Conservation (phyloP, 2,797 vertebrate genomes). For the Anguilla obscura region DNA sequence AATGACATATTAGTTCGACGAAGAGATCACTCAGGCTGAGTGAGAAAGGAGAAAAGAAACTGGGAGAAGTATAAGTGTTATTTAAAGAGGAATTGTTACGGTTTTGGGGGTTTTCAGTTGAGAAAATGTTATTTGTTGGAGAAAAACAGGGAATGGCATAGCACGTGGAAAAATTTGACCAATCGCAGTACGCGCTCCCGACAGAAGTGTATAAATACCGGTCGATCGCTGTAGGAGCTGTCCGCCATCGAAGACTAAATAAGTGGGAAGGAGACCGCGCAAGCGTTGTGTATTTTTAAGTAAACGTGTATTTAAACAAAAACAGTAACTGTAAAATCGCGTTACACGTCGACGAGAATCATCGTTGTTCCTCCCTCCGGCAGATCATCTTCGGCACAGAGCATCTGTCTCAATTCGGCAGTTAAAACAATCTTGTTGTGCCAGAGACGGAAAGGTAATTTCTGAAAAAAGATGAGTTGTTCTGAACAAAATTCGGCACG, state of each 20-base stretch:
- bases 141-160: conserved; percentile 37
- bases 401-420: conserved; percentile 52
- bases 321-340: conserved; percentile 15
- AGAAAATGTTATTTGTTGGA: not conserved
- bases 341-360: conserved; percentile 27
- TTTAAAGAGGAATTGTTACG: not conserved
- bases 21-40: not conserved
- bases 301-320: not conserved
- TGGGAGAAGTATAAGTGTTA: not conserved
- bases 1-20: conserved; percentile 19
- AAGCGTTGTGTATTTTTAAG: conserved; percentile 42
- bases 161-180: conserved; percentile 58
- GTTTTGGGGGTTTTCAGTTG: not conserved
- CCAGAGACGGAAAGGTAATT: conserved; percentile 60
- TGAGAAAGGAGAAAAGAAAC: not conserved
- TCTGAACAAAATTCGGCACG: conserved; percentile 22
- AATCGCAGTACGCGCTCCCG: conserved; percentile 59
- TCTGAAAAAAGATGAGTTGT: conserved; percentile 41
- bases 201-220: conserved; percentile 65
- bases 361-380: conserved; percentile 40
- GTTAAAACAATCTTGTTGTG: conserved; percentile 56
- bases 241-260: conserved; percentile 55
- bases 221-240: conserved; percentile 56
- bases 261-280: conserved; percentile 13
- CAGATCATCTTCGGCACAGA: conserved; percentile 46